phyloP scores from a whole-genome alignment of 2,888 invertebrate genomes.

The Panopea generosa region DNA sequence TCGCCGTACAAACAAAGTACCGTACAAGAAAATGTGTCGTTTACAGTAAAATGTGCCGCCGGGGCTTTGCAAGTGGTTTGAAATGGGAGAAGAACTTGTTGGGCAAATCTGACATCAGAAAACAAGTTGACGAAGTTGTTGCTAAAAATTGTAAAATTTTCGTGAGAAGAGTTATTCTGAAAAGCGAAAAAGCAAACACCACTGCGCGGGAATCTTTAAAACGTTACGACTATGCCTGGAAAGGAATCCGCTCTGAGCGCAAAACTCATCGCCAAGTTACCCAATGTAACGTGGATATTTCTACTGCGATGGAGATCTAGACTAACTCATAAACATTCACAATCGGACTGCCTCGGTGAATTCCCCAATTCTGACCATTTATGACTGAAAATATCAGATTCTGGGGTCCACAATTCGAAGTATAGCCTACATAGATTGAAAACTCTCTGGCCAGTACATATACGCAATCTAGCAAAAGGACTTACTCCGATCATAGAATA shows the following conservation, averaged over 20 bases:
- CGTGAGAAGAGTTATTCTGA: constrained; percentile 52
- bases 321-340: too few relatives aligned
- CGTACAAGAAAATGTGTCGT: constrained; percentile 61
- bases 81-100: constrained; percentile 65
- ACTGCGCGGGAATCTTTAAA: constrained; percentile 32
- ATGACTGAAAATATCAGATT: too few relatives aligned
- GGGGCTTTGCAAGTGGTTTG: constrained; percentile 38
- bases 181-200: constrained; percentile 30
- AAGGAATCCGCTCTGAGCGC: not conserved
- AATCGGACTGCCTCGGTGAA: too few relatives aligned
- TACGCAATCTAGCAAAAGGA: too few relatives aligned
- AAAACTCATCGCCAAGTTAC: too few relatives aligned
- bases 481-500: too few relatives aligned
- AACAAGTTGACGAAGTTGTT: constrained; percentile 62
- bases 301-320: too few relatives aligned
- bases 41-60: constrained; percentile 53
- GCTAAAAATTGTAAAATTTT: constrained; percentile 55
- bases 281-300: too few relatives aligned
- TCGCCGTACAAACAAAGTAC: constrained; percentile 56
- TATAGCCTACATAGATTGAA: too few relatives aligned
- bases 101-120: constrained; percentile 41
- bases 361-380: too few relatives aligned
- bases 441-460: too few relatives aligned
- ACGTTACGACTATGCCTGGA: constrained; percentile 68
- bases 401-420: too few relatives aligned